Evolutionary conservation across 2,888 invertebrate genomes (phyloP).

Genomic region (Amiota minor): DNA sequence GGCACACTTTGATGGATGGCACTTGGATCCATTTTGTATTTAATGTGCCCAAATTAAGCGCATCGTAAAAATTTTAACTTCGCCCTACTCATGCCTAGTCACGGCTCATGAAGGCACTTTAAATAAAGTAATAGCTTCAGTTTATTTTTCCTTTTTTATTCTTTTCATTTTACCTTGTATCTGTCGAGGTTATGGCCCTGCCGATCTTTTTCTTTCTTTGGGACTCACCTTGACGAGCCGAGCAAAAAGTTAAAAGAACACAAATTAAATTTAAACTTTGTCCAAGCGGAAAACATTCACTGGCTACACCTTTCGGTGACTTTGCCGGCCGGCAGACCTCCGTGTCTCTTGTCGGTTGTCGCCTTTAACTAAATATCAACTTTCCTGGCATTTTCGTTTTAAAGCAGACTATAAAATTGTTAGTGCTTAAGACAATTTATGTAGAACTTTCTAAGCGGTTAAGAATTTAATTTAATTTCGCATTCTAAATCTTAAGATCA

Average conservation of each 20-base stretch:
- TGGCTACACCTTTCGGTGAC: too few relatives aligned
- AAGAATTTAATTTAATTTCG: conserved; percentile 20
- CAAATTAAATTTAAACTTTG: conserved; percentile 23
- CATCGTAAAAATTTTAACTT: background rate
- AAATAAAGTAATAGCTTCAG: background rate
- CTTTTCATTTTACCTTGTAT: too few relatives aligned
- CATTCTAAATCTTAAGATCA: background rate
- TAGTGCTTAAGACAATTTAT: background rate
- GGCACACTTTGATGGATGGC: background rate
- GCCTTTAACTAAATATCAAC: conserved; percentile 10
- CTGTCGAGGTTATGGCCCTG: too few relatives aligned
- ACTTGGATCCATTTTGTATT: conserved; percentile 2
- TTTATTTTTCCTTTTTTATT: too few relatives aligned
- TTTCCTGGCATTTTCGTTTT: background rate
- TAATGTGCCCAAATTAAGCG: conserved; percentile 4
- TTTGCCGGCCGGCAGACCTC: conserved; percentile 1
- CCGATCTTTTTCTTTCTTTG: background rate
- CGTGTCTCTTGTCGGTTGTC: background rate
- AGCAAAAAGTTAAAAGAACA: conserved; percentile 17
- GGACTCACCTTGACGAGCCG: background rate
- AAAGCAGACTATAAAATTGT: conserved; percentile 2
- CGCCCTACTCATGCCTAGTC: background rate
- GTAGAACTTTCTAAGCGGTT: background rate
- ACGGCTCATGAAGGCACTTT: background rate
- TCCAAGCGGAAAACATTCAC: conserved; percentile 2